phyloP scores from a whole-genome alignment of 2,888 invertebrate genomes.

The Epinotia ramella region DNA sequence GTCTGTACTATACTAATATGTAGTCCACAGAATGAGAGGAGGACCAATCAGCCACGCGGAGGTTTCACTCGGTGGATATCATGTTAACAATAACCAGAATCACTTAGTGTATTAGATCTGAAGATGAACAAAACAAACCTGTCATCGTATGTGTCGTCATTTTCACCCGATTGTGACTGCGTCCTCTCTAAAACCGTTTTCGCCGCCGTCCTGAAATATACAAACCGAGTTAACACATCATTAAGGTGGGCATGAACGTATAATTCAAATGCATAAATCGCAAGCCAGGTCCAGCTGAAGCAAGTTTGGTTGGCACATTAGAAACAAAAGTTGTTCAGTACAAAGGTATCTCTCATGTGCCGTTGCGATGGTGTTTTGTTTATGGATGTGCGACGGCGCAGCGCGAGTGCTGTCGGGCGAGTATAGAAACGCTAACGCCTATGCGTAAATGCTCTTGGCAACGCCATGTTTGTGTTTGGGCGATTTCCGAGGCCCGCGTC shows the following conservation, averaged over 20 bases:
- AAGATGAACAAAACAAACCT: slow-evolving; percentile 72
- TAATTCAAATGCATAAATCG: slow-evolving; percentile 5
- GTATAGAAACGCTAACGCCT: too few relatives aligned
- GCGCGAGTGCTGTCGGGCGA: too few relatives aligned
- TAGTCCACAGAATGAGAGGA: too few relatives aligned
- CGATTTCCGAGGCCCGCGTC: too few relatives aligned
- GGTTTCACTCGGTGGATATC: too few relatives aligned
- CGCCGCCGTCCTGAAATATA: slow-evolving; percentile 74
- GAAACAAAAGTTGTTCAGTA: slow-evolving; percentile 6
- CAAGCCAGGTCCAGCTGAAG: slow-evolving; percentile 37
- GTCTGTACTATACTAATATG: too few relatives aligned
- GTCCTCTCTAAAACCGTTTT: slow-evolving; percentile 87
- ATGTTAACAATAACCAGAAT: background rate
- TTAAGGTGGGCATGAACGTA: background rate
- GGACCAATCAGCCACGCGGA: too few relatives aligned
- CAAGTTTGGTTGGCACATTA: slow-evolving; percentile 5
- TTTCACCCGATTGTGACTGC: slow-evolving; percentile 78
- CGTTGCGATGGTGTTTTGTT: background rate
- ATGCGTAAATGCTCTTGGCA: too few relatives aligned
- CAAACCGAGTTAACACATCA: background rate
- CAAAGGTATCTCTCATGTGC: background rate
- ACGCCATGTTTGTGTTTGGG: too few relatives aligned
- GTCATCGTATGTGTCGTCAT: slow-evolving; percentile 87
- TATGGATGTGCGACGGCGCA: too few relatives aligned
- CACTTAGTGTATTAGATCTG: too few relatives aligned